Evolutionary conservation across 2,113 vertebrate genomes (phyloP), one percentile per base, ranked within the genome.

Genomic region (Parus major): DNA sequence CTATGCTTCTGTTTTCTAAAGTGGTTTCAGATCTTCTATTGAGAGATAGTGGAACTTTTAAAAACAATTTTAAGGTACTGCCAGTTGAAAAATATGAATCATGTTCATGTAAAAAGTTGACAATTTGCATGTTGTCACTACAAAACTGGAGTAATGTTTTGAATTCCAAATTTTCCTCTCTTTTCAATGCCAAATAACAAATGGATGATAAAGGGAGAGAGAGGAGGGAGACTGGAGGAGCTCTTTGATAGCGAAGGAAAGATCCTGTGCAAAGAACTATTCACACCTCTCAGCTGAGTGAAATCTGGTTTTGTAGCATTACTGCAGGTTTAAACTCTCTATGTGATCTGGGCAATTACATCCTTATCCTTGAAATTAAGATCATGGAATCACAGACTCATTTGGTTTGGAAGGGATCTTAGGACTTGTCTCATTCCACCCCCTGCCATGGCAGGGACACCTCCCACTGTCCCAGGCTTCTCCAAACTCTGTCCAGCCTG

Each of bases 401-500:
- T 39, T 73, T 75, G 36, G 19, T 20, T 60, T 46, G 33, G 46
- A 59, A 65, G 27, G 25, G 7, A 46, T 39, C 5, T 28, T 10
- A 39, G 29, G 28, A 15, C 9, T 28, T 14, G 13, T 44, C 22
- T 33, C 7, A 5, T 46, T 5, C 60, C 33, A 35, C 0, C 42
- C 1, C 2, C 60, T 39, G 28, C 39, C 53, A 5, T 21, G 36
- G 10, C 39, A 82, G 33, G 23, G 77, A 66, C 68, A 24, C 4
- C 3, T 75, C 0, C 28, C 46, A 17, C 28, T 7, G 0, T 19
- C 25, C 61, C 69, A 75, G 60, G 39, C 0, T n/a, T 60, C 9
- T 75, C 53, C 46, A 1, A 59, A 9, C 39, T 33, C 33, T 0
- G 0, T 60, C 60, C 60, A 82, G 0, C 60, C 28, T 60, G 69